These are phyloP conservation scores for Polypterus senegalus DNA, from an alignment of 2,113 vertebrate species.

Conservation along the genomic window DNA sequence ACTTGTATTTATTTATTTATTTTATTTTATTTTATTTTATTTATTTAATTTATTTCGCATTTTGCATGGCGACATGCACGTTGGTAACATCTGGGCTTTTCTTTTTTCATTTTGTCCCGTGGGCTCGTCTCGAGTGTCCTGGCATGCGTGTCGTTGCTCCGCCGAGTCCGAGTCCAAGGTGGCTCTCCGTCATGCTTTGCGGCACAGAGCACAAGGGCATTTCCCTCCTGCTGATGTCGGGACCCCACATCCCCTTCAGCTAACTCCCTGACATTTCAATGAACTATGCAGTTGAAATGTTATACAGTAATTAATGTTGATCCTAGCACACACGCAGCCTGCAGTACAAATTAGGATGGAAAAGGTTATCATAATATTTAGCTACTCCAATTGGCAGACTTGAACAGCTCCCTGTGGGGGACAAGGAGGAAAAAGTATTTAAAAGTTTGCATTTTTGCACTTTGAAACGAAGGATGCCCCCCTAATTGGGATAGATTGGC, in stretches of 20 bases:
- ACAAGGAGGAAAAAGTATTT: slow-evolving; percentile 46
- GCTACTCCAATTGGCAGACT: slow-evolving; percentile 62
- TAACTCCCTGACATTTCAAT: slow-evolving; percentile 65
- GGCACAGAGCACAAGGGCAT: slow-evolving; percentile 31
- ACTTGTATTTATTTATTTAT: too few relatives aligned
- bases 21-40: too few relatives aligned
- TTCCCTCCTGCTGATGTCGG: slow-evolving; percentile 34
- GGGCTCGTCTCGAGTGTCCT: too few relatives aligned
- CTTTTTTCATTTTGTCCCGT: too few relatives aligned
- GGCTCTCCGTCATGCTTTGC: slow-evolving; percentile 36
- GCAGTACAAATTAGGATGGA: slow-evolving; percentile 78
- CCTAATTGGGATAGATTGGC: too few relatives aligned
- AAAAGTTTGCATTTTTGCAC: slow-evolving; percentile 28
- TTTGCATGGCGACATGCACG: too few relatives aligned
- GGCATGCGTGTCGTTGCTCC: neutral
- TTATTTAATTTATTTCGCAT: too few relatives aligned
- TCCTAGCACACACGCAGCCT: slow-evolving; percentile 65
- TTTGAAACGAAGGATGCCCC: neutral
- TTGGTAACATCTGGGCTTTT: too few relatives aligned
- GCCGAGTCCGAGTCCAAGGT: slow-evolving; percentile 6
- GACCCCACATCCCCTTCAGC: slow-evolving; percentile 48
- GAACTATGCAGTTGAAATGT: slow-evolving; percentile 67
- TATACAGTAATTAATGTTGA: slow-evolving; percentile 81
- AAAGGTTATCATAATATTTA: slow-evolving; percentile 92
- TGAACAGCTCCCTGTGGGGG: slow-evolving; percentile 59